Evolutionary conservation across 2,113 vertebrate genomes (phyloP).

Genomic region (Scophthalmus maximus): DNA sequence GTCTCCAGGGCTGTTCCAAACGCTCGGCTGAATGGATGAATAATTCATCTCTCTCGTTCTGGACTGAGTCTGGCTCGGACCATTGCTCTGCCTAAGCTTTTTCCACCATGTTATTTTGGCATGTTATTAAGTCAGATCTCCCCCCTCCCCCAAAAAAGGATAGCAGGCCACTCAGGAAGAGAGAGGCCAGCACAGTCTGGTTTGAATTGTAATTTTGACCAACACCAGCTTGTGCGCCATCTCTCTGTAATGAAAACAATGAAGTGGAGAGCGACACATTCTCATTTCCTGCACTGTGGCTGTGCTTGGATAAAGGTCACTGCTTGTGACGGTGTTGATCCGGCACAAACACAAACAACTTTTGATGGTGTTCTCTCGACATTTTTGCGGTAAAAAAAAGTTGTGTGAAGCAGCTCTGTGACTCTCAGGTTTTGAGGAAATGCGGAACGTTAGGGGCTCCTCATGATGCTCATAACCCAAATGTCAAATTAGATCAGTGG

Average conservation of each 20-base stretch:
- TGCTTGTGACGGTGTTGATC: slow-evolving; percentile 12
- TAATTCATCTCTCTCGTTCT: slow-evolving; percentile 70
- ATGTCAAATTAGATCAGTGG: slow-evolving; percentile 76
- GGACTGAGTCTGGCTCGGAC: slow-evolving; percentile 58
- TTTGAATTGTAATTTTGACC: slow-evolving; percentile 32
- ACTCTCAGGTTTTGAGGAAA: slow-evolving; percentile 59
- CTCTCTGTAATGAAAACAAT: slow-evolving; percentile 40
- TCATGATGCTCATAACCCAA: slow-evolving; percentile 78
- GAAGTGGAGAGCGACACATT: slow-evolving; percentile 32
- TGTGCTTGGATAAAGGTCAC: slow-evolving; percentile 35
- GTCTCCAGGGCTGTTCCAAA: slow-evolving; percentile 42
- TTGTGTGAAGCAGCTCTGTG: slow-evolving; percentile 15
- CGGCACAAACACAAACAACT: slow-evolving; percentile 28
- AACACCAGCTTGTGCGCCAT: slow-evolving; percentile 1
- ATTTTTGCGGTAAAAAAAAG: slow-evolving; percentile 42
- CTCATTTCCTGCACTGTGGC: slow-evolving; percentile 58
- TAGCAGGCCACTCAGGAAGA: slow-evolving; percentile 1
- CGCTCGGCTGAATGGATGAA: slow-evolving; percentile 64
- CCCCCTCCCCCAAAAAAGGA: slow-evolving; percentile 14
- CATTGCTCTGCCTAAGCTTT: slow-evolving; percentile 49
- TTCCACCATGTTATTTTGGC: slow-evolving; percentile 43
- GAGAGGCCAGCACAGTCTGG: slow-evolving; percentile 19
- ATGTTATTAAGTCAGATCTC: slow-evolving; percentile 41
- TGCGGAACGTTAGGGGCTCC: slow-evolving; percentile 65
- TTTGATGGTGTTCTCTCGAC: slow-evolving; percentile 23